Base-by-base conservation (phyloP, 2,797 vertebrate species). In the Tamandua tetradactyla region DNA sequence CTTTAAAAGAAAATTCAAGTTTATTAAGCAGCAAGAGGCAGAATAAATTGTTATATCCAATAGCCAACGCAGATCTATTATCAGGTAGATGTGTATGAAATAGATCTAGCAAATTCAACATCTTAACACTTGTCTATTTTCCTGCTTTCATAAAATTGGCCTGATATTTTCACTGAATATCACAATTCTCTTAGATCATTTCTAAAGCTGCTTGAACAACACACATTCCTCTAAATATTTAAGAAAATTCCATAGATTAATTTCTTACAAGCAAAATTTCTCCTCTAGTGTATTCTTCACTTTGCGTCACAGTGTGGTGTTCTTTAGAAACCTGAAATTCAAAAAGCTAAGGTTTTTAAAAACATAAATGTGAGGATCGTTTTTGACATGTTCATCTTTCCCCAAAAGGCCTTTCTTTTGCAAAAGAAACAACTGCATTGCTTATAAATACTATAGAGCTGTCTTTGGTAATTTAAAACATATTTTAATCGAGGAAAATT, bases 401-500 rank as follows among this genome's bases (percentile, higher is more conserved):
- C 20, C 15, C 3, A 7, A 37, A 47, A 78, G 40, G 37, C 44
- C 8, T 94, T 92, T 71, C n/a, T 37, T 79, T 87, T 82, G 17
- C 13, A 76, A 78, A 87, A 47, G 35, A 78, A 79, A 37, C 27
- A 59, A 4, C 76, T 89, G 18, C 2, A 76, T 91, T 82, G 7
- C 23, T 61, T 87, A 91, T 62, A 59, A 93, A 76, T 88, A 86
- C 5, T 23, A 1, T 42, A 83, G 78, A 61, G 9, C 22, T 87
- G 2, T 37, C 37, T 72, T 93, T 89, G 17, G 2, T 81, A 81
- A 89, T 87, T 66, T 93, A 44, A 49, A 78, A 23, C 93, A 55
- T 40, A 17, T 94, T 96, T 82, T 86, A 68, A 76, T 64, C 92
- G 81, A 66, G 30, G 90, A 93, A 72, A 81, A 25, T 61, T 87